A percentile compares a stretch with the other conserved stretches of the same genome.
phyloP scores from a whole-genome alignment of 2,888 invertebrate genomes.

The Podabrus alpinus region DNA sequence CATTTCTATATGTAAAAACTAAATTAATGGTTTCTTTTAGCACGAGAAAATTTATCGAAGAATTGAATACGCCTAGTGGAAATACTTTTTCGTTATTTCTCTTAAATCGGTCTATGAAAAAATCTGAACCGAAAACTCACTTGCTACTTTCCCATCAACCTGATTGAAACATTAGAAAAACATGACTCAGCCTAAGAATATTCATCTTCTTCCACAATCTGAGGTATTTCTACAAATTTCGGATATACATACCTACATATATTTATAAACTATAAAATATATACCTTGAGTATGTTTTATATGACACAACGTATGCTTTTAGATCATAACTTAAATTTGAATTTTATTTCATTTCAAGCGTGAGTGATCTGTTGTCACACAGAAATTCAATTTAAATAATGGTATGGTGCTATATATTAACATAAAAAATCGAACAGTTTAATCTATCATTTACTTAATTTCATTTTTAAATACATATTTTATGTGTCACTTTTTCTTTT shows the following conservation, averaged over 20 bases:
- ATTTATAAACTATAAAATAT: slow-evolving; percentile 1
- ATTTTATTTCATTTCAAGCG: slow-evolving; percentile 14
- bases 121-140: slow-evolving; percentile 36
- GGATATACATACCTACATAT: background rate
- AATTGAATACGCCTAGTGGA: background rate
- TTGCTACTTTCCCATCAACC: slow-evolving; percentile 40
- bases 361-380: slow-evolving; percentile 28
- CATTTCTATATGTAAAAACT: background rate
- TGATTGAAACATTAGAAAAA: slow-evolving; percentile 45
- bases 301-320: background rate
- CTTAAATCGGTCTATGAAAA: slow-evolving; percentile 33
- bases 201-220: slow-evolving; percentile 31
- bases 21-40: background rate
- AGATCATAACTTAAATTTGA: background rate
- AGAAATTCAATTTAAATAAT: slow-evolving; percentile 28
- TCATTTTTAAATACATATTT: background rate
- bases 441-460: background rate
- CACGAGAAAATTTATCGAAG: background rate
- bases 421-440: background rate
- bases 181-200: slow-evolving; percentile 34
- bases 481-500: background rate
- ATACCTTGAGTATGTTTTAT: background rate
- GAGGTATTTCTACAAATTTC: slow-evolving; percentile 19
- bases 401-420: slow-evolving; percentile 1
- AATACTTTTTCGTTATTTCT: slow-evolving; percentile 19